Base-by-base conservation (phyloP, 2,888 invertebrate species). In the Pedicia rivosa region DNA sequence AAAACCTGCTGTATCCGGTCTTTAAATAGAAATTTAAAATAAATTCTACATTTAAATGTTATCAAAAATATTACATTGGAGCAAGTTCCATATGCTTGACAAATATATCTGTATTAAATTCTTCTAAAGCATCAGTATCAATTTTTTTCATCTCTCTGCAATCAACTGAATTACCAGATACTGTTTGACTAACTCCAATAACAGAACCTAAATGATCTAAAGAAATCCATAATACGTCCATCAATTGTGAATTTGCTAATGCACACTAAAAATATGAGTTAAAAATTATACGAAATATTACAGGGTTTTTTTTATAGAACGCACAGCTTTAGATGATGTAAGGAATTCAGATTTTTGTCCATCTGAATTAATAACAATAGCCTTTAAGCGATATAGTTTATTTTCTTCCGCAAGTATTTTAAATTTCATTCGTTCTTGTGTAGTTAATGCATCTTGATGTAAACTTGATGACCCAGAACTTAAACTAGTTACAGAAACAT, bases 1-100 rank as follows among this genome's bases (percentile, higher is more conserved):
- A 52, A 90, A 97, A 4, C 83, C 76, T 31, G 88, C 82, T n/a
- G 94, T 95, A 48, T 97, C 95, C 25, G 95, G 95, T 29, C 82
- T 83, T 55, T 26, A 54, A 50, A 5, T 5, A n/a, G 10, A 24
- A 24, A 30, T 24, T 9, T 29, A 38, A 31, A 35, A 26, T 5
- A 24, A 9, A 12, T 14, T 24, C 2, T 20, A 7, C 12, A 14
- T 22, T 16, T 19, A 16, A 31, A 16, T 35, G 19, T 10, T 28
- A 4, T 4, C 4, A 22, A 10, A 20, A 36, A 42, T 63, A 68
- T 63, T 64, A 74, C 72, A 77, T 67, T 36, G 90, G 88, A 7
- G 86, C 91, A 46, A 72, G 67, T 51, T 87, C 83, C 31, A 84
- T 75, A 51, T 83, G 78, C 45, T 78, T 74, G 1, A 91, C 71